These are phyloP conservation scores for Danio choprae DNA, from an alignment of 2,797 vertebrate genomes.

Conservation along the genomic window DNA sequence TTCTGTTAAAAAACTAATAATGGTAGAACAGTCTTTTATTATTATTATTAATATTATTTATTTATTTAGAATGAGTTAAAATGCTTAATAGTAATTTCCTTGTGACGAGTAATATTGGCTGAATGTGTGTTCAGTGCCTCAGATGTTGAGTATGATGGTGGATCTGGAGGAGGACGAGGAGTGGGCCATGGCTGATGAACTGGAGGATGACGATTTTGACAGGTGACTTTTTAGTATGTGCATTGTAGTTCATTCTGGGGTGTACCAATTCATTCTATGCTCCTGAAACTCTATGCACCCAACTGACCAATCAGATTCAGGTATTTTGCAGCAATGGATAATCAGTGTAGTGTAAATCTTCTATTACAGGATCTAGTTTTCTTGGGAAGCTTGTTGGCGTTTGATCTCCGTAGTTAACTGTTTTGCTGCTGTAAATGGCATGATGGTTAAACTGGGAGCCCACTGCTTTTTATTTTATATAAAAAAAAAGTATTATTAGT, in stretches of 20 bases:
- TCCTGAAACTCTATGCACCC: not conserved
- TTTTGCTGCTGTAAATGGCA: not conserved
- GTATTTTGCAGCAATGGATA: not conserved
- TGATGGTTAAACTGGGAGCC: too few relatives aligned
- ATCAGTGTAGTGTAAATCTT: too few relatives aligned
- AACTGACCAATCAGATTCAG: not conserved
- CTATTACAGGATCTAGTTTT: not conserved
- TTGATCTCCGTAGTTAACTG: not conserved
- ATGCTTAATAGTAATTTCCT: too few relatives aligned
- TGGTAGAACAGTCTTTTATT: too few relatives aligned
- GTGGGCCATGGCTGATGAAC: slow-evolving; percentile 95
- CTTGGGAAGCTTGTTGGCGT: not conserved
- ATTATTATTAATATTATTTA: too few relatives aligned
- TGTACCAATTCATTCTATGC: not conserved
- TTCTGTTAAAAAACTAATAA: too few relatives aligned
- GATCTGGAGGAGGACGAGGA: slow-evolving; percentile 98
- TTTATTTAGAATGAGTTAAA: too few relatives aligned
- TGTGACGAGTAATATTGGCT: not conserved
- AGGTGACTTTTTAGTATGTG: slow-evolving; percentile 76
- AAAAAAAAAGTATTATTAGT: too few relatives aligned
- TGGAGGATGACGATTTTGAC: slow-evolving; percentile 98
- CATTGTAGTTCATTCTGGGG: not conserved
- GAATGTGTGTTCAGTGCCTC: slow-evolving; percentile 83
- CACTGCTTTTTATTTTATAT: too few relatives aligned
- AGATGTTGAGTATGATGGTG: slow-evolving; percentile 99